These are phyloP conservation scores for Azemiops feae DNA, from an alignment of 2,113 vertebrate species.

Conservation along the genomic window DNA sequence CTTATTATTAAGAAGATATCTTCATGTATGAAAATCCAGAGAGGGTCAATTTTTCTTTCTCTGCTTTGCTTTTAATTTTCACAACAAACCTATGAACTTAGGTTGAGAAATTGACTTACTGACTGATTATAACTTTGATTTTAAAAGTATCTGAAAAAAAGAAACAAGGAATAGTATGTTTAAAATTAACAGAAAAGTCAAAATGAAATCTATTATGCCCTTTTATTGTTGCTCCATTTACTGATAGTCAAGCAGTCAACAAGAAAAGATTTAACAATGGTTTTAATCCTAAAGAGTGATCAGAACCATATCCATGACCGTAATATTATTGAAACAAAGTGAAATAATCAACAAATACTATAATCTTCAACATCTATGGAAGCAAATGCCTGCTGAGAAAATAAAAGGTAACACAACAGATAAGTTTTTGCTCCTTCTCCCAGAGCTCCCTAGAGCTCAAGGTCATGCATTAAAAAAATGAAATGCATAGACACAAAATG, in stretches of 20 bases:
- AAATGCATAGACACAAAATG: background rate
- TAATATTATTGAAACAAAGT: background rate
- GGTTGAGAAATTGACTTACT: background rate
- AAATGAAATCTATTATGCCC: background rate
- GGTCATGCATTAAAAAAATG: background rate
- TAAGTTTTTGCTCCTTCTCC: background rate
- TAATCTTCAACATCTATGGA: background rate
- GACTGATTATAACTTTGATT: background rate
- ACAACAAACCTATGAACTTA: background rate
- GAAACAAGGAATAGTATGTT: background rate
- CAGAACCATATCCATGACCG: background rate
- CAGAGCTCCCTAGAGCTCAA: background rate
- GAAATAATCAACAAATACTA: background rate
- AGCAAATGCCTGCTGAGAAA: background rate
- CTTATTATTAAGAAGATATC: background rate
- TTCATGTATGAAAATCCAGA: background rate
- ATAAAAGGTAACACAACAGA: background rate
- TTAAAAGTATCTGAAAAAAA: background rate
- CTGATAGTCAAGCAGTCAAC: background rate
- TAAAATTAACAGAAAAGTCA: background rate
- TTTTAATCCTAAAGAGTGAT: background rate
- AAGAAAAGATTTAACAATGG: background rate
- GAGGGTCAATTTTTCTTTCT: background rate
- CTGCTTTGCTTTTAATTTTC: background rate
- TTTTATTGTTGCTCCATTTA: background rate